Percentiles rank a stretch among this genome's conserved stretches.
These are phyloP conservation scores for Neomorphus geoffroyi DNA, from an alignment of 2,797 vertebrate species.

Conservation along the genomic window DNA sequence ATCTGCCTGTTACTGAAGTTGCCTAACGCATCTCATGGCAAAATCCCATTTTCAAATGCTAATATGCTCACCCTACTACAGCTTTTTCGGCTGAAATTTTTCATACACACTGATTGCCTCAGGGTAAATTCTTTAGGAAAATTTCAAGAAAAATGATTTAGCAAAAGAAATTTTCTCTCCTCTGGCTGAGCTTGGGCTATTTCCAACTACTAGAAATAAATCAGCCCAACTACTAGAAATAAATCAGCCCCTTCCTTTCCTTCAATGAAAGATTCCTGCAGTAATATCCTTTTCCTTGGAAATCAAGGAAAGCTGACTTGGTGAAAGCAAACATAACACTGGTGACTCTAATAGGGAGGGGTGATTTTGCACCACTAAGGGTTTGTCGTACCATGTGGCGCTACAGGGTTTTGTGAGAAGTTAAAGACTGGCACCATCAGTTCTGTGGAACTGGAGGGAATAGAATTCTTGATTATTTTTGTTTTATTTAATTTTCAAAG, in stretches of 20 bases:
- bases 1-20: not conserved
- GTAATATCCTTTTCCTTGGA: not conserved
- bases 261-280: not conserved
- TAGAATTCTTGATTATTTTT: constrained; percentile 44
- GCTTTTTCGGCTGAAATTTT: not conserved
- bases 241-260: not conserved
- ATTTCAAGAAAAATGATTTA: not conserved
- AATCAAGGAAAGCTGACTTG: not conserved
- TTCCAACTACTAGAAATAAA: constrained; percentile 16
- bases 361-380: not conserved
- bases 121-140: not conserved
- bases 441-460: not conserved
- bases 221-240: not conserved
- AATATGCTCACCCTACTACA: not conserved
- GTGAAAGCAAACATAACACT: not conserved
- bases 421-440: not conserved
- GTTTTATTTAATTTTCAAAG: constrained; percentile 43
- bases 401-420: not conserved
- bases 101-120: not conserved
- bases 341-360: not conserved
- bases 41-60: not conserved
- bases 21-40: not conserved
- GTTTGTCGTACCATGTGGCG: not conserved
- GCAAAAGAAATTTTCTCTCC: not conserved
- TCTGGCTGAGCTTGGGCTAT: not conserved